Evolutionary conservation across 2,113 vertebrate species (phyloP).

Genomic region (Haemorhous mexicanus): DNA sequence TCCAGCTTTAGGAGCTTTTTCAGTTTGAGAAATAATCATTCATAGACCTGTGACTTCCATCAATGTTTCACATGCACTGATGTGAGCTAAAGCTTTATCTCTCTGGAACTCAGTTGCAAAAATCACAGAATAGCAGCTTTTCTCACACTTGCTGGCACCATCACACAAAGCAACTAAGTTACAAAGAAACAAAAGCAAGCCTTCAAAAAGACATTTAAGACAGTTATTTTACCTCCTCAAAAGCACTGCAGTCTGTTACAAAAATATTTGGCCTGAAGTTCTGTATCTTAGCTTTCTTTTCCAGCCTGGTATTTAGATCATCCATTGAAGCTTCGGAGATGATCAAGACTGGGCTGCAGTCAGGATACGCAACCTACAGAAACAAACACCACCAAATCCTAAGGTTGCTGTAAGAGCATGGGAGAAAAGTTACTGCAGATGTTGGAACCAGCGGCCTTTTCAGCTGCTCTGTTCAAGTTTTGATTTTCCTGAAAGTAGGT

Average conservation of each 20-base stretch:
- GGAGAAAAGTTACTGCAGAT: not conserved
- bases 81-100: not conserved
- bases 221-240: constrained; percentile 80
- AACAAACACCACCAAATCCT: not conserved
- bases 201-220: not conserved
- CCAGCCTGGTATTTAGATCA: constrained; percentile 80
- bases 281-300: constrained; percentile 76
- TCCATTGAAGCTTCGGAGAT: constrained; percentile 87
- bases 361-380: constrained; percentile 83
- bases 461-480: not conserved
- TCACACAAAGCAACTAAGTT: not conserved
- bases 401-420: not conserved
- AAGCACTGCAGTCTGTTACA: constrained; percentile 81
- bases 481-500: not conserved
- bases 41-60: not conserved
- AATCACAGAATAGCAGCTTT: not conserved
- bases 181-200: not conserved
- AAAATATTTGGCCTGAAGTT: constrained; percentile 89
- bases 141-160: not conserved
- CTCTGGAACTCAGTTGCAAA: not conserved
- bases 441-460: not conserved
- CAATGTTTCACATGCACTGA: not conserved
- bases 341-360: constrained; percentile 80
- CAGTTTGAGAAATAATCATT: not conserved
- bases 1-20: not conserved